Conservation (phyloP, 1,140 invertebrate genomes). For the Lasioglossum baleicum region DNA sequence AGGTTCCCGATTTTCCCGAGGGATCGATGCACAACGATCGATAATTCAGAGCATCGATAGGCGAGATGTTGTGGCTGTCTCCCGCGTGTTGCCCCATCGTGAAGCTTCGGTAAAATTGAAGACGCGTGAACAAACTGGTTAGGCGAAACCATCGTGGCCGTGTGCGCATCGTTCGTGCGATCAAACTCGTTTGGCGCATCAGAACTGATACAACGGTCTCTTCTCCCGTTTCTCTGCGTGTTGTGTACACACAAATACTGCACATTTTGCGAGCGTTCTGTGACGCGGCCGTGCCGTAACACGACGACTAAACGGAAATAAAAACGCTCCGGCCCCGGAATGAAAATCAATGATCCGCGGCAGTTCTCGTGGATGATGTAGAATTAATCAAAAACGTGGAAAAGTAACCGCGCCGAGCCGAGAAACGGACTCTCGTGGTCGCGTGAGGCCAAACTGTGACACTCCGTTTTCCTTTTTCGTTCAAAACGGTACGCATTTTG, state of each 20-base stretch:
- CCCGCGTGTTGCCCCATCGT: slow-evolving; percentile 31
- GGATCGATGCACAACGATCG: too few species aligned
- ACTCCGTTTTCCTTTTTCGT: slow-evolving; percentile 13
- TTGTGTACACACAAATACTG: slow-evolving; percentile 6
- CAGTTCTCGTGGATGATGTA: slow-evolving; percentile 52
- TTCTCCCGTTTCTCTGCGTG: background rate
- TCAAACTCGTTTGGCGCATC: slow-evolving; percentile 22
- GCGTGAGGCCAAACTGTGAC: slow-evolving; percentile 63
- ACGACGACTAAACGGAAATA: slow-evolving; percentile 1
- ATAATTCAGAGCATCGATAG: background rate
- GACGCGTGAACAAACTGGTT: slow-evolving; percentile 18
- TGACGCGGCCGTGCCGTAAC: slow-evolving; percentile 26
- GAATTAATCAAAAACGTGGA: slow-evolving; percentile 37
- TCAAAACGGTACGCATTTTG: slow-evolving; percentile 33
- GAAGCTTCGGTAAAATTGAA: slow-evolving; percentile 18
- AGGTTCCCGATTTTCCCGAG: too few species aligned
- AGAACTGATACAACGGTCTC: slow-evolving; percentile 9
- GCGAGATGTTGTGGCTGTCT: background rate
- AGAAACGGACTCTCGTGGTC: slow-evolving; percentile 29
- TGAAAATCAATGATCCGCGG: slow-evolving; percentile 55
- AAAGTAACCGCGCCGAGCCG: slow-evolving; percentile 51
- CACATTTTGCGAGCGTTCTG: slow-evolving; percentile 28
- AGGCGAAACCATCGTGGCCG: slow-evolving; percentile 19
- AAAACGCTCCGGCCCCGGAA: slow-evolving; percentile 25
- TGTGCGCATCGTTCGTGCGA: slow-evolving; percentile 6